These are phyloP conservation scores for Morpho achilles DNA, from an alignment of 2,888 invertebrate genomes.

Conservation along the genomic window DNA sequence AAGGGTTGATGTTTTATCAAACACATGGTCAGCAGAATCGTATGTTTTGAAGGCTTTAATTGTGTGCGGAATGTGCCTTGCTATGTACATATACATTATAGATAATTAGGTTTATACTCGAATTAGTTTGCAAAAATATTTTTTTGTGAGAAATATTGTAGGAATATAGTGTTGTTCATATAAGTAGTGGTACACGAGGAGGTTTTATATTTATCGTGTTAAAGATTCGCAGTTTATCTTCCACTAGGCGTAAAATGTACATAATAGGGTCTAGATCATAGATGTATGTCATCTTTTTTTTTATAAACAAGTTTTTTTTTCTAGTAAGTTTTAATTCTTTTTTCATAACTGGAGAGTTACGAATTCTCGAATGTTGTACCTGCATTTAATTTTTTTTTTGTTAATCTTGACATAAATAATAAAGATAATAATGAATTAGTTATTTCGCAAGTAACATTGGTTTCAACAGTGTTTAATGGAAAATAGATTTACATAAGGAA, in stretches of 20 bases:
- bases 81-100: slow-evolving; percentile 67
- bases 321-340: slow-evolving; percentile 72
- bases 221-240: slow-evolving; percentile 79
- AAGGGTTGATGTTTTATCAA: slow-evolving; percentile 70
- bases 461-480: slow-evolving; percentile 43
- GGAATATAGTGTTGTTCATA: slow-evolving; percentile 67
- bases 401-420: slow-evolving; percentile 76
- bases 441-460: slow-evolving; percentile 61
- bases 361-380: slow-evolving; percentile 80
- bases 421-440: slow-evolving; percentile 67
- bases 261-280: slow-evolving; percentile 67
- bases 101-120: slow-evolving; percentile 75
- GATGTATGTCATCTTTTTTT: slow-evolving; percentile 61
- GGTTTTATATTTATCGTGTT: slow-evolving; percentile 68
- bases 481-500: slow-evolving; percentile 64
- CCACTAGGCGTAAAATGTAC: slow-evolving; percentile 73
- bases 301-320: slow-evolving; percentile 59
- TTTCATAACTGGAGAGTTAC: slow-evolving; percentile 71
- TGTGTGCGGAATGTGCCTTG: slow-evolving; percentile 80
- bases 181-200: slow-evolving; percentile 63
- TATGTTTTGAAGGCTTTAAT: slow-evolving; percentile 67
- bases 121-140: slow-evolving; percentile 78
- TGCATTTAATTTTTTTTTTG: slow-evolving; percentile 76
- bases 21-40: slow-evolving; percentile 65
- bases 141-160: slow-evolving; percentile 73